Evolutionary conservation across 2,113 vertebrate genomes (phyloP), one percentile per base, ranked within the genome.

Genomic region (Sorex fumeus): DNA sequence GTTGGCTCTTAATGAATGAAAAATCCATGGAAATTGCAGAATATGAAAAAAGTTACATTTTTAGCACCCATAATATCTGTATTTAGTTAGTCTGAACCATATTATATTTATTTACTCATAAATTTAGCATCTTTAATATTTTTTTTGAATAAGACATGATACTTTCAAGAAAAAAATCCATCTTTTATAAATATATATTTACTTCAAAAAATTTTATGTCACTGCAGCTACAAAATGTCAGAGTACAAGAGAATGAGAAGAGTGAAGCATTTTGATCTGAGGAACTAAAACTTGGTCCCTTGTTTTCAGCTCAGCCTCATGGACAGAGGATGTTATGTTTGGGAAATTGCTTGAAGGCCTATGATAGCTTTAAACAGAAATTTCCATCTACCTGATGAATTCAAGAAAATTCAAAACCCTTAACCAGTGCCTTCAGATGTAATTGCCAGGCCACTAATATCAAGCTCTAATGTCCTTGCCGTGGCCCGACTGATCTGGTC

Each of bases 401-500:
- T 93, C 13, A 57, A 95, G 91, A 95, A 82, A 95, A 86, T 78
- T 84, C 60, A 28, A 86, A 82, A 53, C 86, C 72, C 76, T 86
- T 85, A 78, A 71, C 36, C 2, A 18, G 74, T 36, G 28, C 25
- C 91, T 97, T 93, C 76, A 91, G 95, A 95, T 91, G 87, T 89
- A 95, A 86, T 96, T 96, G 95, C 21, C 92, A 92, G 80, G 80
- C 78, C 57, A 67, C 66, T 62, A 66, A 91, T 91, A 93, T 64
- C 3, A 47, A 72, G 75, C 84, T 80, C 70, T 76, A 67, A 87
- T 84, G 94, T 95, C 91, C 88, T 40, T 77, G 57, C 78, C 0
- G 0, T 90, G 94, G 86, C 90, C 91, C 95, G 77, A 95, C 94
- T 96, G 84, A 96, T 94, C 91, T 88, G 86, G 95, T 96, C 83